Conservation (phyloP, 1,140 invertebrate genomes). For the Littorina saxatilis region DNA sequence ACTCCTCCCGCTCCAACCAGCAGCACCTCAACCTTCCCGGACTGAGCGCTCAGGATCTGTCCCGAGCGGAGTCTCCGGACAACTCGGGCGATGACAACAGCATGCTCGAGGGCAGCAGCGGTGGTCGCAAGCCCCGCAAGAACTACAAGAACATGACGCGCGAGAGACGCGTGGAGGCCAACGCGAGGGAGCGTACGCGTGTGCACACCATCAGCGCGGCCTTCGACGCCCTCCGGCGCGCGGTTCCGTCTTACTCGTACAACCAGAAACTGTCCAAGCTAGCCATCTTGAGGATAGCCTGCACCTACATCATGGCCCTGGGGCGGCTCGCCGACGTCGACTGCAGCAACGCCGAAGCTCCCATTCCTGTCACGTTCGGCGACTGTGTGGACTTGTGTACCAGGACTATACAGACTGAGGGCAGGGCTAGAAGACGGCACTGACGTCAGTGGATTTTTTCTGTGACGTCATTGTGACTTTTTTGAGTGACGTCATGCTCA, state of each 20-base stretch:
- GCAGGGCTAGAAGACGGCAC: conserved; percentile 83
- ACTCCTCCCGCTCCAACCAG: too few species aligned
- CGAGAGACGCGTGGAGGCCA: conserved; percentile 93
- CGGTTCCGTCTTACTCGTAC: conserved; percentile 93
- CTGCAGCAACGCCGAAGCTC: conserved; percentile 44
- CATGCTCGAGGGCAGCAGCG: conserved; percentile 52
- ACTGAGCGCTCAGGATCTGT: conserved; percentile 28
- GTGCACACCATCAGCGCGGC: conserved; percentile 97
- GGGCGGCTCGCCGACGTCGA: conserved; percentile 81
- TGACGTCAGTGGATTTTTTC: conserved; percentile 39
- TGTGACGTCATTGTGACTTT: neutral
- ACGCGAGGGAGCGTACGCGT: conserved; percentile 91
- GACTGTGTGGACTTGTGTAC: conserved; percentile 91
- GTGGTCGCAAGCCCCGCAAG: conserved; percentile 79
- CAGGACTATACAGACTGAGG: conserved; percentile 93
- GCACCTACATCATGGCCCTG: conserved; percentile 86
- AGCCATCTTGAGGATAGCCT: conserved; percentile 92
- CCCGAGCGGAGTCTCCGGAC: conserved; percentile 38
- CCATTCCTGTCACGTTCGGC: conserved; percentile 78
- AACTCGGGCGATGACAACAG: conserved; percentile 55
- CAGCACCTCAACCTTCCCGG: neutral
- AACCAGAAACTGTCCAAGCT: conserved; percentile 95
- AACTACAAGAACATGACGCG: conserved; percentile 97
- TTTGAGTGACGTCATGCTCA: neutral
- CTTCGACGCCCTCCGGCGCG: conserved; percentile 89